Conservation (phyloP, 2,888 invertebrate genomes). For the Incurvaria masculella region DNA sequence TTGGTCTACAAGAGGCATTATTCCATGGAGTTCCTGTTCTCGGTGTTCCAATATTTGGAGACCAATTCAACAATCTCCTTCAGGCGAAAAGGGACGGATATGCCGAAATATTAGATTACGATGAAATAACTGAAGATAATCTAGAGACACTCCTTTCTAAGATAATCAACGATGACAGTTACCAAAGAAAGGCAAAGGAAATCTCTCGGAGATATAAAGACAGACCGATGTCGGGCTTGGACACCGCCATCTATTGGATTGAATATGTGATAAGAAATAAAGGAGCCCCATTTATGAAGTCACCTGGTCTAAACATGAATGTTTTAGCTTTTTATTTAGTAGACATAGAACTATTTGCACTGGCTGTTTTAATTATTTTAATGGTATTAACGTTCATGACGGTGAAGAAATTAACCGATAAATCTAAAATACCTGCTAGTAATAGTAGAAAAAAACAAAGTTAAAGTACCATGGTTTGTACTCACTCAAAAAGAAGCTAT, state of each 20-base stretch:
- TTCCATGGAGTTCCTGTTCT: constrained; percentile 57
- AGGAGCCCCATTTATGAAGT: constrained; percentile 50
- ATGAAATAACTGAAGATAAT: constrained; percentile 38
- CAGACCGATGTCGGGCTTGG: constrained; percentile 46
- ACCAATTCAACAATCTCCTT: constrained; percentile 49
- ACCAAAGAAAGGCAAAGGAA: constrained; percentile 30
- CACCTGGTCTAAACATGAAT: constrained; percentile 40
- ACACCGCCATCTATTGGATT: constrained; percentile 54
- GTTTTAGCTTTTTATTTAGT: constrained; percentile 39
- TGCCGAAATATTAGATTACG: constrained; percentile 39
- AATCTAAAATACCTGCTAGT: too few species aligned
- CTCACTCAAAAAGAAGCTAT: too few species aligned
- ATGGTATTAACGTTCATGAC: too few species aligned
- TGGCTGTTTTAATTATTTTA: too few species aligned
- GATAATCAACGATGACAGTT: constrained; percentile 35
- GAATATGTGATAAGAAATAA: constrained; percentile 56
- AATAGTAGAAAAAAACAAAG: too few species aligned
- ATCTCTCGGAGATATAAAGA: constrained; percentile 49
- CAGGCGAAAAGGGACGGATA: constrained; percentile 37
- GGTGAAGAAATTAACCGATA: too few species aligned
- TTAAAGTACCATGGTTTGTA: too few species aligned
- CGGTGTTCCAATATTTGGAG: constrained; percentile 48
- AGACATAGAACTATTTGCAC: constrained; percentile 38
- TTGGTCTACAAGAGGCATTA: constrained; percentile 60
- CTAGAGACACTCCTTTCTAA: constrained; percentile 30